Evolutionary conservation across 1,140 invertebrate species (phyloP).

Genomic region (Drosophila willistoni): DNA sequence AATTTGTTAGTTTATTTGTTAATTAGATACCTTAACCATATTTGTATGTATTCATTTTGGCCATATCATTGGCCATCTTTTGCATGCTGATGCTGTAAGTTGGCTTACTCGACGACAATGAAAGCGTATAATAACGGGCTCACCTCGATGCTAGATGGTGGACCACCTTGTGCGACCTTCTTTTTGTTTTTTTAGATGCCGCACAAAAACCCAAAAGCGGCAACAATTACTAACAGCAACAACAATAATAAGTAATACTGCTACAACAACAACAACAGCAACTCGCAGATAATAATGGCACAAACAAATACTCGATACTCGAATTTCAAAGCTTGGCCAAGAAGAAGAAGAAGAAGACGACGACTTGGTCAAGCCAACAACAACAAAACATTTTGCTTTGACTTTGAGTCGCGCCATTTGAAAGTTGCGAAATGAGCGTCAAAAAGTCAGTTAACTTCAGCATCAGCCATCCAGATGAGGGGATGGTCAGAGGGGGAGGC

Average conservation of each 20-base stretch:
- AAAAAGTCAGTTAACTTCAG: constrained; percentile 42
- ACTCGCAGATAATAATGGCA: constrained; percentile 69
- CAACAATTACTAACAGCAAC: constrained; percentile 75
- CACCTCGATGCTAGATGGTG: constrained; percentile 58
- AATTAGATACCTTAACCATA: too few species aligned
- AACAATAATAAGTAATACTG: constrained; percentile 27
- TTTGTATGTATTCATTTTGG: too few species aligned
- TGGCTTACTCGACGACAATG: neutral
- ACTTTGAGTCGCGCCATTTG: constrained; percentile 62
- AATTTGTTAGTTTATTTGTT: too few species aligned
- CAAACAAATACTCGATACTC: constrained; percentile 59
- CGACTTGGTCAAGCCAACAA: constrained; percentile 52
- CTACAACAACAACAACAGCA: constrained; percentile 24
- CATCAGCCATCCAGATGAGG: neutral
- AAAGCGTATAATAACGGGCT: constrained; percentile 43
- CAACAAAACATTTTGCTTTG: constrained; percentile 30
- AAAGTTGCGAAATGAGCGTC: constrained; percentile 70
- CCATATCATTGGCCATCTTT: neutral
- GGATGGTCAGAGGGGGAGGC: neutral
- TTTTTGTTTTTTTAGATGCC: constrained; percentile 58
- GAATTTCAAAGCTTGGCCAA: constrained; percentile 50
- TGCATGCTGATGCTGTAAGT: neutral
- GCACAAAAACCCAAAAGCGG: constrained; percentile 64
- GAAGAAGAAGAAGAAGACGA: constrained; percentile 35
- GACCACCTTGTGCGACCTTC: constrained; percentile 79